Conservation (phyloP, 2,797 vertebrate genomes). For the Mormyrus hasselquistii region DNA sequence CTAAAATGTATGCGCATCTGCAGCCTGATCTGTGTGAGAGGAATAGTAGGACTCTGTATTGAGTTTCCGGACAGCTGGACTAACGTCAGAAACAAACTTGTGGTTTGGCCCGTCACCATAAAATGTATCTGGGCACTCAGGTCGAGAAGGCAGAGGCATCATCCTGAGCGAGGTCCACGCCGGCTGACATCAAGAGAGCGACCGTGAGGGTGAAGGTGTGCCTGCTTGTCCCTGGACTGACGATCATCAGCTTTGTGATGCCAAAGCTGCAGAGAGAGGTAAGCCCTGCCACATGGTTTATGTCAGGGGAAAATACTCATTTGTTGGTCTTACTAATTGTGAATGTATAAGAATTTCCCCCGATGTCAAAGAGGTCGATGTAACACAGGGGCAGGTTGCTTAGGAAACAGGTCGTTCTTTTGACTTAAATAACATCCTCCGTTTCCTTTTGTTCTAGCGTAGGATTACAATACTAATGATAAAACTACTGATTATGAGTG, state of each 20-base stretch:
- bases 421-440: not conserved
- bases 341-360: not conserved
- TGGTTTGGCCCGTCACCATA: not conserved
- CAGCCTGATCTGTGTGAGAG: not conserved
- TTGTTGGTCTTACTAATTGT: not conserved
- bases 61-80: not conserved
- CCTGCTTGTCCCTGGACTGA: not conserved
- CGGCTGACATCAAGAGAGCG: not conserved
- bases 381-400: not conserved
- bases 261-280: not conserved
- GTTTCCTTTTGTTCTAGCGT: not conserved
- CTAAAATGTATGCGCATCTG: not conserved
- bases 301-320: not conserved
- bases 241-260: not conserved
- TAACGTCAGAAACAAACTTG: not conserved
- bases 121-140: constrained; percentile 1
- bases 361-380: not conserved
- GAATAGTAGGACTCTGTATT: not conserved
- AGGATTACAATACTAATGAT: not conserved
- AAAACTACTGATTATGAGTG: not conserved
- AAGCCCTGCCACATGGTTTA: not conserved
- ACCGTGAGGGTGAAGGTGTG: not conserved
- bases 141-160: not conserved
- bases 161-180: not conserved
- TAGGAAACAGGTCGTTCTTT: not conserved